Conservation (phyloP, 1,140 invertebrate genomes). For the Drosophila busckii region DNA sequence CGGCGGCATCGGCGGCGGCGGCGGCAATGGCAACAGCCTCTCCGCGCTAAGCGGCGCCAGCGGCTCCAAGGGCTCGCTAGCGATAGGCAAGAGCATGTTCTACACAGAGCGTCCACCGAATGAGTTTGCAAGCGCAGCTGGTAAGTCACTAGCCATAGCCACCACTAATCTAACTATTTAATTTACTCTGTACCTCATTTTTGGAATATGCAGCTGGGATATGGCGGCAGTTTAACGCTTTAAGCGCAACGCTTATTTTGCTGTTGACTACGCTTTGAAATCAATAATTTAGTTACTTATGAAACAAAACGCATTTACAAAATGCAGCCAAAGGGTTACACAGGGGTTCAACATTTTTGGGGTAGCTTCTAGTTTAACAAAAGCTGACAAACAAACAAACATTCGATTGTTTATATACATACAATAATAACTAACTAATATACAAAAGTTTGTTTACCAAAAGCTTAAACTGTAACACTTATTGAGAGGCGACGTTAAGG, state of each 20-base stretch:
- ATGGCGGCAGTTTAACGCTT: slow-evolving; percentile 18
- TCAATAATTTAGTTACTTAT: slow-evolving; percentile 54
- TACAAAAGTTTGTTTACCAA: slow-evolving; percentile 4
- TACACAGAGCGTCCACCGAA: slow-evolving; percentile 78
- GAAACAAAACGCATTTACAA: slow-evolving; percentile 53
- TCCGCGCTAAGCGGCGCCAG: slow-evolving; percentile 47
- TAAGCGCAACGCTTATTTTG: slow-evolving; percentile 36
- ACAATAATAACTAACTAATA: slow-evolving; percentile 10
- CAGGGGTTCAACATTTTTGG: slow-evolving; percentile 31
- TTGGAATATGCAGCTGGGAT: slow-evolving; percentile 24
- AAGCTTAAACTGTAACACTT: too few relatives aligned
- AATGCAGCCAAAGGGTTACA: slow-evolving; percentile 67
- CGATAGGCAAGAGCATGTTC: slow-evolving; percentile 78
- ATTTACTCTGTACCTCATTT: neutral
- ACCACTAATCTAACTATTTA: too few relatives aligned
- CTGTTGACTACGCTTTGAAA: slow-evolving; percentile 45
- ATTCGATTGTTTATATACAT: slow-evolving; percentile 38
- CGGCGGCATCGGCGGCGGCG: slow-evolving; percentile 33
- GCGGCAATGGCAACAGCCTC: slow-evolving; percentile 53
- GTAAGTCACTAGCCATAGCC: slow-evolving; percentile 47
- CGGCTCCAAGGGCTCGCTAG: slow-evolving; percentile 65
- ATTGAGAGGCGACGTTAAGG: too few relatives aligned
- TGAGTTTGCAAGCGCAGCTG: slow-evolving; percentile 55
- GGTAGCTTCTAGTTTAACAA: slow-evolving; percentile 41
- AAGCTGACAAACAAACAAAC: too few relatives aligned